Conservation (phyloP, 1,140 invertebrate species). For the Probaryconus sp. region DNA sequence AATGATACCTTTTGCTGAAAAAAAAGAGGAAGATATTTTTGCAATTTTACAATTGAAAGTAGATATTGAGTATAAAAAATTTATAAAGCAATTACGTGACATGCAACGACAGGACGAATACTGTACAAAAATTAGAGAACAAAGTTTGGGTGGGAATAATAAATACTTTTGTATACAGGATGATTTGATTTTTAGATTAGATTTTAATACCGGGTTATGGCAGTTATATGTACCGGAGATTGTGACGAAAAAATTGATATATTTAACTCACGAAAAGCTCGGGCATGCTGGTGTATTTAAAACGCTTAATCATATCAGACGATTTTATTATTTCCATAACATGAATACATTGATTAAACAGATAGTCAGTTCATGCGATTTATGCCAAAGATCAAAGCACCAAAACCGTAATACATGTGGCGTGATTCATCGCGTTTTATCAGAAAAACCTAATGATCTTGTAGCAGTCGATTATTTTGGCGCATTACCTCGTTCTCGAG, state of each 20-base stretch:
- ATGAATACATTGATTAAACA: neutral
- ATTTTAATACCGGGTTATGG: neutral
- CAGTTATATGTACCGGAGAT: neutral
- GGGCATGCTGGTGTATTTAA: neutral
- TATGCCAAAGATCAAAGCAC: neutral
- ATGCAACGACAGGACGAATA: neutral
- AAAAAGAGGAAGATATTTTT: neutral
- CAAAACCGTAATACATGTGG: constrained; percentile 1
- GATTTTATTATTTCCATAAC: neutral
- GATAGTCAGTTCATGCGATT: neutral
- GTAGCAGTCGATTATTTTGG: constrained; percentile 5
- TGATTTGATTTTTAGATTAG: neutral
- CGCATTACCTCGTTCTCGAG: neutral
- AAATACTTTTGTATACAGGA: neutral
- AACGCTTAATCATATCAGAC: neutral
- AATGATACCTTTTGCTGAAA: neutral
- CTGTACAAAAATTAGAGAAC: neutral
- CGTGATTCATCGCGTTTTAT: neutral
- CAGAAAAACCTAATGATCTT: neutral
- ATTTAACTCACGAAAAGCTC: neutral
- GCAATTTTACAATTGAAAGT: neutral
- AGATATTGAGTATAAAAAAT: neutral
- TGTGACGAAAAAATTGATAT: neutral
- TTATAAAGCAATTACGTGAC: neutral
- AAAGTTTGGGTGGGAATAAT: neutral